A percentile compares a stretch with the other conserved stretches of the same genome.
phyloP scores from a whole-genome alignment of 2,797 vertebrate genomes.

The Coreius guichenoti region DNA sequence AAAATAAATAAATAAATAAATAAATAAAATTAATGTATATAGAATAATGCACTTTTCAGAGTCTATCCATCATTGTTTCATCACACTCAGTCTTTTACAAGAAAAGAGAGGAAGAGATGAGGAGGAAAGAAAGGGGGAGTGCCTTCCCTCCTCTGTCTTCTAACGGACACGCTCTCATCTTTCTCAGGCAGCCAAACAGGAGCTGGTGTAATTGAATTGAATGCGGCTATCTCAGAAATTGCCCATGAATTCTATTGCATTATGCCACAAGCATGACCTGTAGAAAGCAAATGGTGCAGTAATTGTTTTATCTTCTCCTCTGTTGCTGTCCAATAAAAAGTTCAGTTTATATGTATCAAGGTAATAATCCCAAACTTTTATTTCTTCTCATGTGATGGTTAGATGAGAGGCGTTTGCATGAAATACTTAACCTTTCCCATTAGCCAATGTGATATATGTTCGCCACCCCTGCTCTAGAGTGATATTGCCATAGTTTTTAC shows the following conservation, averaged over 20 bases:
- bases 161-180: conserved; percentile 4
- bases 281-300: conserved; percentile 80
- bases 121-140: conserved; percentile 62
- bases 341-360: conserved; percentile 8
- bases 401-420: not conserved
- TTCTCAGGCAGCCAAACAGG: conserved; percentile 72
- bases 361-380: not conserved
- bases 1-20: conserved; percentile 76
- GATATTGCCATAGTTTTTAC: not conserved
- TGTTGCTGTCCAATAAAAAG: conserved; percentile 36
- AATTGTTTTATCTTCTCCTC: conserved; percentile 76
- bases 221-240: conserved; percentile 79
- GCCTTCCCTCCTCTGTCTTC: conserved; percentile 64
- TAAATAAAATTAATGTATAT: conserved; percentile 81
- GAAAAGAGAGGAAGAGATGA: conserved; percentile 71
- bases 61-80: conserved; percentile 85
- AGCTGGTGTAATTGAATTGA: conserved; percentile 81
- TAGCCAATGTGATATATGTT: not conserved
- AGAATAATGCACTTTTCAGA: conserved; percentile 85
- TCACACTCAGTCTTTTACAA: conserved; percentile 80
- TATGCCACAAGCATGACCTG: conserved; percentile 79
- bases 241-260: conserved; percentile 80
- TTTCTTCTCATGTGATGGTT: not conserved
- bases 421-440: not conserved
- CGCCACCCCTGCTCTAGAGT: not conserved